A percentile compares a stretch with the other conserved stretches of the same genome.
phyloP scores from a whole-genome alignment of 1,140 invertebrate genomes.

The Uloborus diversus region DNA sequence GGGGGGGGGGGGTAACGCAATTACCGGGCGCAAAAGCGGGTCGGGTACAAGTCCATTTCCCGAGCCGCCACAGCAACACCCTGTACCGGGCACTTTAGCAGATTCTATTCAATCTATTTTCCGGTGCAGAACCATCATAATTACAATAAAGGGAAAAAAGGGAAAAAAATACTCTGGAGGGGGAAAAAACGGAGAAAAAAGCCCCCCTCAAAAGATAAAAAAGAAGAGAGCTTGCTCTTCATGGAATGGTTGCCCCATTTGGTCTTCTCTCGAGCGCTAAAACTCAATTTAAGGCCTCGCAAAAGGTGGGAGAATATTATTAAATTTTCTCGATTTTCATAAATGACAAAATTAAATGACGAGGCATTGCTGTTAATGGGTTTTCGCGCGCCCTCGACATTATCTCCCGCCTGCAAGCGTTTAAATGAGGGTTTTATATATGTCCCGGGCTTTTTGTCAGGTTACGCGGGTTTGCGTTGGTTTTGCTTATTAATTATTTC shows the following conservation, averaged over 20 bases:
- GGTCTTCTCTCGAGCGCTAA: background rate
- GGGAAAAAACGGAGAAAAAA: background rate
- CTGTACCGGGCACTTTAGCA: constrained; percentile 37
- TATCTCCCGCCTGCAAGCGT: background rate
- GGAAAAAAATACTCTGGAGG: background rate
- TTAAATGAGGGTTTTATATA: constrained; percentile 41
- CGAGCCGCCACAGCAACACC: constrained; percentile 6
- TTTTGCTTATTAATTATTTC: constrained; percentile 19
- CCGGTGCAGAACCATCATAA: constrained; percentile 17
- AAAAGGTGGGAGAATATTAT: constrained; percentile 46
- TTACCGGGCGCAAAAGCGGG: constrained; percentile 25
- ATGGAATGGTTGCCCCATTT: constrained; percentile 30
- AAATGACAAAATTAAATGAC: constrained; percentile 53
- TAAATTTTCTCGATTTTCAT: constrained; percentile 55
- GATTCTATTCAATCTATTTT: constrained; percentile 54
- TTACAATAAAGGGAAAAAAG: constrained; percentile 34
- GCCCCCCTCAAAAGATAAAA: constrained; percentile 24
- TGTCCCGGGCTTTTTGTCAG: constrained; percentile 9
- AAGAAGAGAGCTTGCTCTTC: no score
- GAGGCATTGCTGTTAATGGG: constrained; percentile 37
- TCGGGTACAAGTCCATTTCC: constrained; percentile 40
- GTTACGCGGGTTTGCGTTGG: background rate
- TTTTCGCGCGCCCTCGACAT: constrained; percentile 40
- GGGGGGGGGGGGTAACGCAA: constrained; percentile 37
- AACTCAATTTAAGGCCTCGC: constrained; percentile 41